Evolutionary conservation across 2,888 invertebrate genomes (phyloP), one percentile per base, ranked within the genome.

Genomic region (Drosophila maculinotata): DNA sequence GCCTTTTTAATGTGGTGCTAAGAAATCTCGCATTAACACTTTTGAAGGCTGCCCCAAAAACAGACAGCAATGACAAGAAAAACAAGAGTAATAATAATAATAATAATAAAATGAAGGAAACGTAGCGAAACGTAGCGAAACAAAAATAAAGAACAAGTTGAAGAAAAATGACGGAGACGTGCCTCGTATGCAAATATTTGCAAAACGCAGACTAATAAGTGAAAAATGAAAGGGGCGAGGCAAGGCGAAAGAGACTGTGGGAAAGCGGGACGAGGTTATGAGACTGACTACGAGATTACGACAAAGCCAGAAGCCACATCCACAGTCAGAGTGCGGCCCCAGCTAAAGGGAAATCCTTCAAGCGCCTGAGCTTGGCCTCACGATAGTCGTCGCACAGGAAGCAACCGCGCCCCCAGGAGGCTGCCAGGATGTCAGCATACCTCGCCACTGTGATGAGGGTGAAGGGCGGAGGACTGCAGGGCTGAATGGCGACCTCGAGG

Each of bases 161-260:
- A 73, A 76, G 73, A 83, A 81, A 81, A 89, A 85, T 79, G 69
- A 69, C 82, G 63, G 73, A 74, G 77, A 89, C 89, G 89, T 89
- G 89, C 79, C 70, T 80, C 78, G 86, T 89, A 89, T 85, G 89
- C 87, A 89, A 89, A 89, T 88, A 88, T 88, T 88, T 87, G 70
- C 76, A 77, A 66, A 84, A 77, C 77, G 77, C 69, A 84, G 79
- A 86, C 89, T 88, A 88, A 88, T 84, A 88, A 88, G 74, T 76
- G 60, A 69, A 68, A 49, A 65, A 38, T 8, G 60, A 48, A 45
- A 15, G 35, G 35, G 56, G 15, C 42, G 47, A 45, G 33, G 30
- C 12, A 39, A 42, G 49, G 36, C 45, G 25, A 33, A 2, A 14
- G 33, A 2, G 33, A 3, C 0, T 9, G 9, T 33, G 5, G 38